Percentiles rank a stretch among this genome's conserved stretches.
Conservation (phyloP, 1,140 invertebrate species). For the Bombus balteatus region DNA sequence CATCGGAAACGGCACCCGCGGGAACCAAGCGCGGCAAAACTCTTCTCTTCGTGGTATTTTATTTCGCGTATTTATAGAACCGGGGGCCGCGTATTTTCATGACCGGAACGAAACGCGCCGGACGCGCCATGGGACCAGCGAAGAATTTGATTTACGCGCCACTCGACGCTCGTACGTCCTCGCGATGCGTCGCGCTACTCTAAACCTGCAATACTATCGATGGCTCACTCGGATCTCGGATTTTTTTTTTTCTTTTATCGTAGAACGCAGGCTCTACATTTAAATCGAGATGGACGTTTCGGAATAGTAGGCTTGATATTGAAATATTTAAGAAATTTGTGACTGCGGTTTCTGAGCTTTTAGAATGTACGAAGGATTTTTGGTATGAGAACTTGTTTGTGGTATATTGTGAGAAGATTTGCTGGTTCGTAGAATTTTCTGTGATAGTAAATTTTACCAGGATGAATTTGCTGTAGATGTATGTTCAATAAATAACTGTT, state of each 20-base stretch:
- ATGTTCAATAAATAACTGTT: no score
- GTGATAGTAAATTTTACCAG: no score
- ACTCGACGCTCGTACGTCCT: constrained; percentile 79
- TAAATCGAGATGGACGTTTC: neutral
- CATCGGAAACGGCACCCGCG: constrained; percentile 76
- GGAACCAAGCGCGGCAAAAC: constrained; percentile 32
- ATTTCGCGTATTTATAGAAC: constrained; percentile 74
- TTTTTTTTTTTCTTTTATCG: constrained; percentile 14
- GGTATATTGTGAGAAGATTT: no score
- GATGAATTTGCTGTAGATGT: no score
- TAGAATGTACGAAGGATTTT: neutral
- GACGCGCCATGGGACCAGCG: constrained; percentile 76
- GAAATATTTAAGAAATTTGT: neutral
- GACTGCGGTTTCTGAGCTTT: neutral
- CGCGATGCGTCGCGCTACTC: constrained; percentile 20
- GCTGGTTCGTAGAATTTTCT: no score
- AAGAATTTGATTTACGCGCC: constrained; percentile 82
- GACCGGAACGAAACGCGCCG: constrained; percentile 61
- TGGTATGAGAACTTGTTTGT: neutral
- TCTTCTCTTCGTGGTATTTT: constrained; percentile 75
- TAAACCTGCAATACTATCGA: neutral
- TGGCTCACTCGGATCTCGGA: neutral
- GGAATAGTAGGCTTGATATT: no score
- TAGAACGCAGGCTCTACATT: neutral
- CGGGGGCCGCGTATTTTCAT: constrained; percentile 35